Percentiles rank a stretch among this genome's conserved stretches.
phyloP scores from a whole-genome alignment of 2,797 vertebrate species.

The Xiphophorus birchmanni region DNA sequence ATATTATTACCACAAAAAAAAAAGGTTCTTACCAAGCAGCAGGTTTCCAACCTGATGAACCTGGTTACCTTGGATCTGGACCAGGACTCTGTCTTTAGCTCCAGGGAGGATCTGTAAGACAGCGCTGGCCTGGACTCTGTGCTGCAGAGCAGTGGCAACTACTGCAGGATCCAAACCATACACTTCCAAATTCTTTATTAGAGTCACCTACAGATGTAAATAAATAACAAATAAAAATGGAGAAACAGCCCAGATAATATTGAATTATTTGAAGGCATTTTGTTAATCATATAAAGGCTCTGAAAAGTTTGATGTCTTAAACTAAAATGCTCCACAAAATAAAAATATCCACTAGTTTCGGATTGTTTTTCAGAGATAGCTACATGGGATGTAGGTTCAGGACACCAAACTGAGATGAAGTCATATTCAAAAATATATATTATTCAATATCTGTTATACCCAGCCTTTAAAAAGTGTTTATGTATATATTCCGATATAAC shows the following conservation, averaged over 20 bases:
- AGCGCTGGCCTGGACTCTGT: slow-evolving; percentile 91
- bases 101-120: slow-evolving; percentile 84
- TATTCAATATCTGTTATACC: not conserved
- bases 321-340: not conserved
- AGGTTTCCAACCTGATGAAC: slow-evolving; percentile 88
- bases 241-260: not conserved
- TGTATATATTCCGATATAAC: not conserved
- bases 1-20: not conserved
- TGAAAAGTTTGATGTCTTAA: not conserved
- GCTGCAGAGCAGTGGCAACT: slow-evolving; percentile 87
- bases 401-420: not conserved
- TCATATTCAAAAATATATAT: not conserved
- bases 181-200: slow-evolving; percentile 92
- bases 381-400: not conserved
- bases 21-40: slow-evolving; percentile 82
- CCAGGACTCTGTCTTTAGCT: slow-evolving; percentile 87
- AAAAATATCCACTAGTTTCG: not conserved
- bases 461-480: not conserved
- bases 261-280: not conserved
- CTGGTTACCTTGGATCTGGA: slow-evolving; percentile 98
- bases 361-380: not conserved
- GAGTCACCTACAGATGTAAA: slow-evolving; percentile 84
- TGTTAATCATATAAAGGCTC: not conserved
- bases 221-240: not conserved
- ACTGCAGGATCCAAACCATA: slow-evolving; percentile 88